Evolutionary conservation across 92 coral and sea anemone genomes (phyloP), one percentile per base, ranked within the genome.

Genomic region (Porites lobata): DNA sequence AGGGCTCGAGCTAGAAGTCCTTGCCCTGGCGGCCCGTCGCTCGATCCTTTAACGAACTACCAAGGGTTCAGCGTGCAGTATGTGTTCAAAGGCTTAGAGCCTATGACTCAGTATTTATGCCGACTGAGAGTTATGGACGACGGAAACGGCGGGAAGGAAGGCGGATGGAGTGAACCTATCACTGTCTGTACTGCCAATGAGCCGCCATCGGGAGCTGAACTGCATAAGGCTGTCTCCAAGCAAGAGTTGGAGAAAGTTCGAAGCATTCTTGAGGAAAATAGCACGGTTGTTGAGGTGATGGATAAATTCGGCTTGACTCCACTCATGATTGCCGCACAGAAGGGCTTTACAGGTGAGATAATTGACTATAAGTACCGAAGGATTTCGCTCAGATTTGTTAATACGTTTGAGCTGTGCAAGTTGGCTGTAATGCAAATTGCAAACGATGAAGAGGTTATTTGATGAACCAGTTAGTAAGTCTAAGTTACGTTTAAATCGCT

Each of bases 161-260:
- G 85, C 87, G 78, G 87, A 17, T 98, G 99, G 99, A 90, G 98
- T 64, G 94, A 88, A 7, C 90, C 98, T 1, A 80, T 82, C 8
- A 86, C 90, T 65, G 94, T 98, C 4, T 87, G 75, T 26, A 98
- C 99, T 11, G 94, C 98, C 26, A 93, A 89, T 61, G 98, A 98
- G 21, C 99, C 99, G 2, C 96, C 96, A n/a, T 96, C 99, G 5
- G 98, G 99, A 12, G 99, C 96, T 8, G 99, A 98, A 77, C 92
- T 98, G 9, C 96, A 96, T 64, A 94, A 90, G 66, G 99, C 99
- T 7, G 99, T 97, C 6, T 88, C 82, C 11, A 96, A 91, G 22
- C 90, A 94, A 53, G 96, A 95, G 53, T 79, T 98, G 72, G 98
- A 86, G 8, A 93, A 94, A 78, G 98, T 96, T 22, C 94, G 95